Base-by-base conservation (phyloP, 2,888 invertebrate genomes). In the Cosmorhoe ocellata region DNA sequence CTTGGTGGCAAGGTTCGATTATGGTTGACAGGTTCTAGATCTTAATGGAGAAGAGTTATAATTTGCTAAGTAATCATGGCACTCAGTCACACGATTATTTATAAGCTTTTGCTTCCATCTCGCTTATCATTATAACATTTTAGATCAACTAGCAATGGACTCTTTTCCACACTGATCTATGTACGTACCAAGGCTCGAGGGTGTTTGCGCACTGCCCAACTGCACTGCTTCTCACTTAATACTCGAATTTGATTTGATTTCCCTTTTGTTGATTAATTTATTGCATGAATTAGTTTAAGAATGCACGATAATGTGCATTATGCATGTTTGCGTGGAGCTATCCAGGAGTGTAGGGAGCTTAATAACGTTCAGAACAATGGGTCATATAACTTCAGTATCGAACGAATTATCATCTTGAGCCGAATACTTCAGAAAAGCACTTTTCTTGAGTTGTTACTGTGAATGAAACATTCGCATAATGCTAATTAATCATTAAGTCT, bases 191-290 rank as follows among this genome's bases (percentile, higher is more conserved):
- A 24, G 14, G 24, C 32, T 12, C 22, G 37, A 36, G 33, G 36
- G 43, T 34, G 32, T 46, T 46, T 12, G 27, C 13, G 24, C 34
- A 43, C 52, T 53, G 64, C 63, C 58, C 53, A 57, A 58, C 62
- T 57, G 57, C 63, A 59, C 57, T 51, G 40, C 10, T 28, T 14
- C 37, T 55, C 33, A 40, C 34, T 11, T 4, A 32, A 27, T 47
- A 32, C 36, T 43, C 40, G 38, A 52, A 62, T 69, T 66, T 71
- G 58, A 69, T 76, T 79, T 77, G 63, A 66, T 76, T 77, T 75
- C 73, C 70, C 67, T 74, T 82, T 71, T 69, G 66, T 74, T 81
- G 72, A 77, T 81, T 84, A 79, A 79, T 79, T 81, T 83, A 79
- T 81, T 83, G 79, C 81, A 80, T 81, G 82, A 74, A 79, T 74